Evolutionary conservation across 2,797 vertebrate species (phyloP), one percentile per base, ranked within the genome.

Genomic region (Pseudomugil tenellus): DNA sequence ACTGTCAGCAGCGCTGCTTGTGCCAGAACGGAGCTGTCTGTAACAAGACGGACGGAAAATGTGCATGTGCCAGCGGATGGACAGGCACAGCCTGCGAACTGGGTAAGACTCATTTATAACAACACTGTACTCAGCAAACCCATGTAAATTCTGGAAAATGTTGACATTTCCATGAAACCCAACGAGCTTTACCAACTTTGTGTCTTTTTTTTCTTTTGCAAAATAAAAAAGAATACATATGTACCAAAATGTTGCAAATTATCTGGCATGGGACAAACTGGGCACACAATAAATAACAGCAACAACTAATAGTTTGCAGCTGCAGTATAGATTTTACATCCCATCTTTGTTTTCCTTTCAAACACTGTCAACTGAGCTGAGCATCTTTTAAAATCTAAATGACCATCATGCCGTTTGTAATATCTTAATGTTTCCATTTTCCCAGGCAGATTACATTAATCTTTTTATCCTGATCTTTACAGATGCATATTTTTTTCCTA

Each of bases 11-110:
- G 59, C 87, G 63, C 67, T 99, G 98, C 83, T 83, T 97, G 60
- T 99, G 98, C 84, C 95, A 85, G 68, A 95, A 98, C 0, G 95
- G 94, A 0, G 97, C 94, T 56, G 81, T 77, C 0, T 99, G 97
- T 7, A 90, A 96, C 88, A 93, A 91, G 0, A 73, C 77, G 63
- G 92, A 83, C 0, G 98, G 98, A 51, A 85, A 31, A 52, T 98
- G 98, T 2, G 21, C 70, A 0, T 98, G 98, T 48, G 87, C 85
- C 0, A 77, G 81, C 0, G 97, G 97, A 0, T 97, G 97, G 97
- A 93, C 68, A 0, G 97, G 97, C n/a, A 68, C 87, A 21, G 95
- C 95, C 68, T 99, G 97, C 1, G 96, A 99, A 80, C 88, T 85
- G 39, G 96, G 97, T 98, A 84, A 95, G 84, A 71, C 19, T 55